Conservation (phyloP, 2,888 invertebrate species). For the Dasypolia templi region DNA sequence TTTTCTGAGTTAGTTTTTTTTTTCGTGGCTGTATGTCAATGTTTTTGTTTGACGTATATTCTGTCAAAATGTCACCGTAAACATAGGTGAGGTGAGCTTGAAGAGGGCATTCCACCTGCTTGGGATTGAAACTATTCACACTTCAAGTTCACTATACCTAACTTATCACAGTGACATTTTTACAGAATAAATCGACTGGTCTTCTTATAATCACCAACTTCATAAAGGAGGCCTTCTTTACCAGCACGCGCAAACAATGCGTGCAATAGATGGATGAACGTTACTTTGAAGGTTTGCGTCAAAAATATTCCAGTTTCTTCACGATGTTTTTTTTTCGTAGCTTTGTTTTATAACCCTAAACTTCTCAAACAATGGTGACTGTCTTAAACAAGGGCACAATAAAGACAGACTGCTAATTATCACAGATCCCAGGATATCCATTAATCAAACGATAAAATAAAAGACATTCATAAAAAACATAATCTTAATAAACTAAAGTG, state of each 20-base stretch:
- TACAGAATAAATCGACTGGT: too few relatives aligned
- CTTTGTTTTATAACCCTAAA: not conserved
- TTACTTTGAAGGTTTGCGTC: not conserved
- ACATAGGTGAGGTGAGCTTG: too few relatives aligned
- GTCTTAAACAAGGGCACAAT: not conserved
- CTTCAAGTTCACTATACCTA: too few relatives aligned
- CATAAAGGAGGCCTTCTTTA: too few relatives aligned
- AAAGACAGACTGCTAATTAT: constrained; percentile 20
- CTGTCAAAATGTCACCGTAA: too few relatives aligned
- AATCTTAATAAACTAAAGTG: constrained; percentile 40
- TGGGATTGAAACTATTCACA: too few relatives aligned
- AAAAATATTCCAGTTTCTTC: not conserved
- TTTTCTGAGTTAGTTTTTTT: not conserved
- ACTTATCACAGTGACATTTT: too few relatives aligned
- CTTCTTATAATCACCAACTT: too few relatives aligned
- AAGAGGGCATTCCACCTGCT: too few relatives aligned
- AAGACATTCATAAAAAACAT: constrained; percentile 31
- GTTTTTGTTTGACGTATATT: not conserved
- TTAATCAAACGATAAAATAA: constrained; percentile 27
- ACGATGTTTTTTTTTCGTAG: not conserved
- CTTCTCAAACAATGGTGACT: not conserved
- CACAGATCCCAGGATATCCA: constrained; percentile 30
- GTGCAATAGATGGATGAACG: too few relatives aligned
- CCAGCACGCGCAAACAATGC: too few relatives aligned
- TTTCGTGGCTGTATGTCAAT: not conserved